Percentiles rank a stretch among this genome's conserved stretches.
Evolutionary conservation across 2,888 invertebrate species (phyloP).

Genomic region (Ormyrus labotus): DNA sequence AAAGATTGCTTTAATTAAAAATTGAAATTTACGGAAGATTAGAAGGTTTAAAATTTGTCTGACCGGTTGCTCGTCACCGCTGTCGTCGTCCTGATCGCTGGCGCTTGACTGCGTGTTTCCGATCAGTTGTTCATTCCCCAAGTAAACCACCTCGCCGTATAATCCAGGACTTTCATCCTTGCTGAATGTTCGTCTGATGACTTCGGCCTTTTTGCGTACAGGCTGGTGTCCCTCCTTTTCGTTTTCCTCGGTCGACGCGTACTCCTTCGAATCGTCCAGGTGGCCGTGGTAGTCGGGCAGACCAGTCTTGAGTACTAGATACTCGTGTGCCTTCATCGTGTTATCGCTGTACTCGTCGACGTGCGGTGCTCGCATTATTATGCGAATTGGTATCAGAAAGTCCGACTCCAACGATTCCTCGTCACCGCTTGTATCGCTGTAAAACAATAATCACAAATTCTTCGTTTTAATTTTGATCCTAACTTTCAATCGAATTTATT

Average conservation of each 20-base stretch:
- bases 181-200: constrained; percentile 58
- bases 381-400: constrained; percentile 63
- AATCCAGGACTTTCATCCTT: constrained; percentile 68
- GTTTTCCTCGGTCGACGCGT: neutral
- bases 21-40: neutral
- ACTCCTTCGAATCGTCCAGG: constrained; percentile 52
- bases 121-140: constrained; percentile 46
- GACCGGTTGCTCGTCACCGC: no score
- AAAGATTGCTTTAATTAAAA: neutral
- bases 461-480: neutral
- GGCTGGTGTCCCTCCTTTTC: constrained; percentile 23
- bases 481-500: neutral
- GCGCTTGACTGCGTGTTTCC: neutral
- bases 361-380: constrained; percentile 71
- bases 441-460: constrained; percentile 4
- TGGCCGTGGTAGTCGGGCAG: constrained; percentile 67
- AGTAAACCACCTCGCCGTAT: constrained; percentile 67
- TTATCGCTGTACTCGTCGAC: constrained; percentile 62
- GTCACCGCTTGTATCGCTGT: constrained; percentile 10
- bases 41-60: neutral
- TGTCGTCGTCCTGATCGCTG: neutral
- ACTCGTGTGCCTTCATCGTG: constrained; percentile 64
- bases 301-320: constrained; percentile 65
- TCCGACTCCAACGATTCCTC: constrained; percentile 27
- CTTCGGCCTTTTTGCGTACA: constrained; percentile 42